Conservation (phyloP, 2,113 vertebrate species). For the Elephas maximus region DNA sequence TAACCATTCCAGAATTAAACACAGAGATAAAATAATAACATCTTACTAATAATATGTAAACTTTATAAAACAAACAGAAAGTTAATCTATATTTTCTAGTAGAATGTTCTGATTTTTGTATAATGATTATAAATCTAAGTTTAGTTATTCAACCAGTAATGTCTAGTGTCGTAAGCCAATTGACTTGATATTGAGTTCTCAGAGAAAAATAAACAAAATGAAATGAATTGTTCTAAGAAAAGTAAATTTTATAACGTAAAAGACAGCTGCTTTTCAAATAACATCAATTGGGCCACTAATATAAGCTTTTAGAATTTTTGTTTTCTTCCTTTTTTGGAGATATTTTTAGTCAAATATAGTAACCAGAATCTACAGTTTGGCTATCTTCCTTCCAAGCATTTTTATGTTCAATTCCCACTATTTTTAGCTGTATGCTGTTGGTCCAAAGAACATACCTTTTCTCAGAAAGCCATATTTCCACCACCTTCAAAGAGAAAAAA, state of each 20-base stretch:
- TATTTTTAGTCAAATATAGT: slow-evolving; percentile 61
- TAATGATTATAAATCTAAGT: slow-evolving; percentile 69
- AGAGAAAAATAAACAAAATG: slow-evolving; percentile 67
- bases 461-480: slow-evolving; percentile 64
- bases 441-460: slow-evolving; percentile 57
- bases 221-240: slow-evolving; percentile 50
- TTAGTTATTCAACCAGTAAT: slow-evolving; percentile 72
- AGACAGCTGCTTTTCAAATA: slow-evolving; percentile 75
- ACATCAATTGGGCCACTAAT: slow-evolving; percentile 30
- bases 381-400: slow-evolving; percentile 49
- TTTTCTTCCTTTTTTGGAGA: slow-evolving; percentile 36
- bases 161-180: background rate
- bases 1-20: background rate
- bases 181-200: slow-evolving; percentile 20
- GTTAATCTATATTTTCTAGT: background rate
- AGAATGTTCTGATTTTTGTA: slow-evolving; percentile 46
- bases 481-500: slow-evolving; percentile 59
- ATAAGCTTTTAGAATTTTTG: slow-evolving; percentile 31
- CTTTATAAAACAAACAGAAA: background rate
- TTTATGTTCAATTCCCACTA: background rate
- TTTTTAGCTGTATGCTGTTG: slow-evolving; percentile 65
- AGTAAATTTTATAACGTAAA: slow-evolving; percentile 61
- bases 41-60: background rate
- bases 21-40: slow-evolving; percentile 35
- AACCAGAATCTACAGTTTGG: slow-evolving; percentile 54